phyloP scores from a whole-genome alignment of 1,140 invertebrate species.

The Pseudachorutes palmiensis region DNA sequence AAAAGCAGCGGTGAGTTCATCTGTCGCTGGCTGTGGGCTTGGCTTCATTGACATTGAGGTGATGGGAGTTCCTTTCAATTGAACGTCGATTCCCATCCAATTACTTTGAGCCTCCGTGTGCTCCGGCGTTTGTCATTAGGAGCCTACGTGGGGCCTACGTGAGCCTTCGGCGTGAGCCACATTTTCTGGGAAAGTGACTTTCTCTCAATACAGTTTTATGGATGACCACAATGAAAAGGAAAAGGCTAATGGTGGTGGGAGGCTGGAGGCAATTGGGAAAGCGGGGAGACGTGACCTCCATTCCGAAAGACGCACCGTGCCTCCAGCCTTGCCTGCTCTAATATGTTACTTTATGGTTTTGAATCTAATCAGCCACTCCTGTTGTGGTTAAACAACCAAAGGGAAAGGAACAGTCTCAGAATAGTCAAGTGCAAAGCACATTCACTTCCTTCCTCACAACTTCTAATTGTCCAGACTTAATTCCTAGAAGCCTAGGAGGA shows the following conservation, averaged over 20 bases:
- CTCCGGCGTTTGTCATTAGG: too few relatives aligned
- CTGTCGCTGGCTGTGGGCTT: too few relatives aligned
- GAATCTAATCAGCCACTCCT: slow-evolving; percentile 3
- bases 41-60: too few relatives aligned
- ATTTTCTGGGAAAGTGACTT: too few relatives aligned
- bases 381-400: slow-evolving; percentile 1
- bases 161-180: too few relatives aligned
- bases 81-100: too few relatives aligned
- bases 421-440: slow-evolving; percentile 1
- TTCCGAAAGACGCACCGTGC: neutral
- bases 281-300: neutral
- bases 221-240: neutral
- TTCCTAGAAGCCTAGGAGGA: neutral
- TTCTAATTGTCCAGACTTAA: slow-evolving; percentile 3
- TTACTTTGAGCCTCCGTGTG: too few relatives aligned
- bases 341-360: slow-evolving; percentile 1
- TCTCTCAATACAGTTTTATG: too few relatives aligned
- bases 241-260: neutral
- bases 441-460: neutral
- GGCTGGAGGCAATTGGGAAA: neutral
- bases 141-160: too few relatives aligned
- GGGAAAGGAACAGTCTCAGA: neutral
- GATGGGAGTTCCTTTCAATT: too few relatives aligned
- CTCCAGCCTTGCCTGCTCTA: neutral
- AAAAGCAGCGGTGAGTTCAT: too few relatives aligned